phyloP scores from a whole-genome alignment of 2,888 invertebrate species.

The Cinara cedri region DNA sequence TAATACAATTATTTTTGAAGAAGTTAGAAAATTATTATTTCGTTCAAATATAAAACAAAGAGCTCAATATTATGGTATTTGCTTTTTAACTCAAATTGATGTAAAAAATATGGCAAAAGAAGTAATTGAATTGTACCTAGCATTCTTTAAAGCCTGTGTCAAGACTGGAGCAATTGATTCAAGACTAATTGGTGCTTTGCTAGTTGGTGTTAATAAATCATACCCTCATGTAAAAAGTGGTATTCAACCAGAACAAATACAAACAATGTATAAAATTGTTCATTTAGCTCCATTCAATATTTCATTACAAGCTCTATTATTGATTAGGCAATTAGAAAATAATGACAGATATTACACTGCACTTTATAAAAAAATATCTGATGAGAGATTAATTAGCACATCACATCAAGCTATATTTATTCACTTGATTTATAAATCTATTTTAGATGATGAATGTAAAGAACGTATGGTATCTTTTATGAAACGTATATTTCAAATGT shows the following conservation, averaged over 20 bases:
- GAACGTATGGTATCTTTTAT: constrained; percentile 80
- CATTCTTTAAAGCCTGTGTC: constrained; percentile 91
- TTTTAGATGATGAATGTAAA: constrained; percentile 77
- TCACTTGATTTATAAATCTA: constrained; percentile 83
- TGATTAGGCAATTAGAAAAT: constrained; percentile 72
- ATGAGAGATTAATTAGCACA: constrained; percentile 73
- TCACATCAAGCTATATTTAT: constrained; percentile 80
- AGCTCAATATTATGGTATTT: constrained; percentile 83
- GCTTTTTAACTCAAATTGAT: constrained; percentile 86
- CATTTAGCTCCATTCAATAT: constrained; percentile 79
- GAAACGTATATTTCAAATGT: constrained; percentile 74
- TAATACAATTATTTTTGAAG: constrained; percentile 84
- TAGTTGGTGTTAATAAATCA: constrained; percentile 83
- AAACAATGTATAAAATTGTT: constrained; percentile 81
- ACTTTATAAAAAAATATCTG: constrained; percentile 84
- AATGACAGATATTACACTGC: constrained; percentile 81
- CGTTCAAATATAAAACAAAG: constrained; percentile 62
- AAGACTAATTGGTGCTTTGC: constrained; percentile 81
- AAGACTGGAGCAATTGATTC: constrained; percentile 84
- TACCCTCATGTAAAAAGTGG: constrained; percentile 73
- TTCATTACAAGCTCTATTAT: constrained; percentile 68
- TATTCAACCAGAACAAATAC: constrained; percentile 70
- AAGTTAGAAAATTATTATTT: constrained; percentile 89
- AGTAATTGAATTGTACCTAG: constrained; percentile 89
- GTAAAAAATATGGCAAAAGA: constrained; percentile 79